Percentiles rank a stretch among this genome's conserved stretches.
phyloP scores from a whole-genome alignment of 2,888 invertebrate species.

The Harpalus rubripes region DNA sequence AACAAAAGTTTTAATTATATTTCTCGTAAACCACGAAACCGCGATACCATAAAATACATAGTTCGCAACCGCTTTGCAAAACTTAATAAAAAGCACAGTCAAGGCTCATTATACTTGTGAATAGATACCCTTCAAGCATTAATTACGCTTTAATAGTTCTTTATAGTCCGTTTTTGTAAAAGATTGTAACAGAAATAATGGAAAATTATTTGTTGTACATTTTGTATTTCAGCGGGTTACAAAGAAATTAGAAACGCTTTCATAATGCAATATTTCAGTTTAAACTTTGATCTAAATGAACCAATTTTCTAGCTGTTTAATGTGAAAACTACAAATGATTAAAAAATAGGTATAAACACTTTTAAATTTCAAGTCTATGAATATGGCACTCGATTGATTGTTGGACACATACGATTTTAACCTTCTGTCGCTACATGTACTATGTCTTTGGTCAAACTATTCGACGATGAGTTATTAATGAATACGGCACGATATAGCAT shows the following conservation, averaged over 20 bases:
- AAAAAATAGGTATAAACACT: too few species aligned
- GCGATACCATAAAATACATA: slow-evolving; percentile 47
- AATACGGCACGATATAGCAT: too few species aligned
- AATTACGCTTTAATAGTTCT: slow-evolving; percentile 40
- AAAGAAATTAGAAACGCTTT: background rate
- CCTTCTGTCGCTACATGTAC: too few species aligned
- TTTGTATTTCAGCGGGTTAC: background rate
- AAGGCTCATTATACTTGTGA: slow-evolving; percentile 34
- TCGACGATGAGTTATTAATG: too few species aligned
- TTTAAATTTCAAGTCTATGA: too few species aligned
- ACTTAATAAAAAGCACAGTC: slow-evolving; percentile 51
- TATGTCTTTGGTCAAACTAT: too few species aligned
- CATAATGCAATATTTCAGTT: background rate
- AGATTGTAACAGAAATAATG: slow-evolving; percentile 12
- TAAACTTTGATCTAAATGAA: background rate
- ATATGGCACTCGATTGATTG: too few species aligned
- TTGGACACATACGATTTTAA: too few species aligned
- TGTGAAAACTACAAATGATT: too few species aligned
- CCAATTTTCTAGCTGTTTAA: background rate
- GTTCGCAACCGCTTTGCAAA: slow-evolving; percentile 35
- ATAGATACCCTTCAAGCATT: slow-evolving; percentile 34
- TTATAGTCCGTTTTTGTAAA: slow-evolving; percentile 20
- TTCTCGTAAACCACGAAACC: slow-evolving; percentile 46
- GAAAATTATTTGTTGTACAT: background rate
- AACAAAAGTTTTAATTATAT: slow-evolving; percentile 50